Evolutionary conservation across 2,888 invertebrate genomes (phyloP).

Genomic region (Melipona bicolor): DNA sequence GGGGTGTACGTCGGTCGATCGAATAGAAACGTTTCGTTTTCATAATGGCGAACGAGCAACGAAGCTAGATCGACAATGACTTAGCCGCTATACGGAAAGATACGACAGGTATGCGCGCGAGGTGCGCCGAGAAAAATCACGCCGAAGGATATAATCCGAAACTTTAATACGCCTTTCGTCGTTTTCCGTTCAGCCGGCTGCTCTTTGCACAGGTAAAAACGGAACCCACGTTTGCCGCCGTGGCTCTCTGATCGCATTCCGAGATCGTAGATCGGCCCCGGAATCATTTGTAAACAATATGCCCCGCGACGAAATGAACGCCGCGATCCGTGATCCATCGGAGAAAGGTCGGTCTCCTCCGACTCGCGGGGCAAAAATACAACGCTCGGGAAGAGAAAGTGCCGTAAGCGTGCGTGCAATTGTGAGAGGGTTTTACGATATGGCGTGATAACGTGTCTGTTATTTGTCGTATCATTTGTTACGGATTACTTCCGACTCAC

Average conservation of each 20-base stretch:
- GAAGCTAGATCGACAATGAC: constrained; percentile 50
- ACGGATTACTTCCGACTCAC: too few species aligned
- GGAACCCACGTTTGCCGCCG: constrained; percentile 33
- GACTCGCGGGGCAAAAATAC: background rate
- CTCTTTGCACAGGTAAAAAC: constrained; percentile 13
- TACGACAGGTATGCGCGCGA: constrained; percentile 56
- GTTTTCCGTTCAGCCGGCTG: constrained; percentile 29
- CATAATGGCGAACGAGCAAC: constrained; percentile 36
- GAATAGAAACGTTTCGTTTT: constrained; percentile 45
- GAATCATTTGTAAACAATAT: constrained; percentile 53
- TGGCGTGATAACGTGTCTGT: too few species aligned
- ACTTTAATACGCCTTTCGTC: constrained; percentile 55
- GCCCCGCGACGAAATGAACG: constrained; percentile 9
- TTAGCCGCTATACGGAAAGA: constrained; percentile 59
- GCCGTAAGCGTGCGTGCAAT: too few species aligned
- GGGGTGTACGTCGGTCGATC: background rate
- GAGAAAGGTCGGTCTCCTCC: background rate
- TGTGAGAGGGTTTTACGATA: background rate
- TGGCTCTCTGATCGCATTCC: constrained; percentile 42
- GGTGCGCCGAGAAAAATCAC: constrained; percentile 59
- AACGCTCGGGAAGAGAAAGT: background rate
- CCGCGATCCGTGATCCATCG: constrained; percentile 7
- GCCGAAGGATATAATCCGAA: constrained; percentile 59
- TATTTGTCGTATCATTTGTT: too few species aligned
- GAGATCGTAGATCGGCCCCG: constrained; percentile 41